Conservation (phyloP, 2,888 invertebrate genomes). For the Thalpophila matura region DNA sequence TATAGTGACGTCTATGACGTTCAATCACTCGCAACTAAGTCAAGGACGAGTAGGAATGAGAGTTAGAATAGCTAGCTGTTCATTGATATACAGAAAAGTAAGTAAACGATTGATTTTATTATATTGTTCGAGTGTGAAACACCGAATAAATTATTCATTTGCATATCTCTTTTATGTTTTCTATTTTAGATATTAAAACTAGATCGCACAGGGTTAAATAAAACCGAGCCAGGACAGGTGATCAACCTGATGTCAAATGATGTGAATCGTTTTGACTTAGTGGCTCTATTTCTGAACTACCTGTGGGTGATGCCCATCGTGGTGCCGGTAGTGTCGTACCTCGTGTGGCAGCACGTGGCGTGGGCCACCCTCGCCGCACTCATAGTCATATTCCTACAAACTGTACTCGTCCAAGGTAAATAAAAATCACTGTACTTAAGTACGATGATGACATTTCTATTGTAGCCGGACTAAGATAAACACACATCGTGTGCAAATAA, state of each 20-base stretch:
- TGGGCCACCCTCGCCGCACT: conserved; percentile 85
- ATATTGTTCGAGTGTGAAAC: too few relatives aligned
- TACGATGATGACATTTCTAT: conserved; percentile 30
- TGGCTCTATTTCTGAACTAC: conserved; percentile 93
- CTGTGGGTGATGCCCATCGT: conserved; percentile 95
- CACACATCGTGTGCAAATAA: conserved; percentile 9
- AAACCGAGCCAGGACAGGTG: conserved; percentile 94
- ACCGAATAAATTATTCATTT: too few relatives aligned
- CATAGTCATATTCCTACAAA: conserved; percentile 89
- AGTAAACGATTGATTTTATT: conserved; percentile 34
- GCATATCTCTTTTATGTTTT: conserved; percentile 8
- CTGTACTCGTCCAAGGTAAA: conserved; percentile 90
- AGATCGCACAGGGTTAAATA: conserved; percentile 90
- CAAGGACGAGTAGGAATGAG: conserved; percentile 94
- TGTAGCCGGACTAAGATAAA: conserved; percentile 28
- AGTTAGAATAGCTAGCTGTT: conserved; percentile 94
- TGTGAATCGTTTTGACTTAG: conserved; percentile 95
- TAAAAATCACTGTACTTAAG: conserved; percentile 16
- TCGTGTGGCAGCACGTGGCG: conserved; percentile 85
- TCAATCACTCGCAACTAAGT: conserved; percentile 92
- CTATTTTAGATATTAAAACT: conserved; percentile 83
- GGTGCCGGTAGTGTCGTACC: conserved; percentile 89
- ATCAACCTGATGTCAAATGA: conserved; percentile 96
- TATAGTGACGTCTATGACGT: conserved; percentile 90
- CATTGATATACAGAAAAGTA: conserved; percentile 96